Conservation (phyloP, 2,113 vertebrate species). For the Bungarus multicinctus region DNA sequence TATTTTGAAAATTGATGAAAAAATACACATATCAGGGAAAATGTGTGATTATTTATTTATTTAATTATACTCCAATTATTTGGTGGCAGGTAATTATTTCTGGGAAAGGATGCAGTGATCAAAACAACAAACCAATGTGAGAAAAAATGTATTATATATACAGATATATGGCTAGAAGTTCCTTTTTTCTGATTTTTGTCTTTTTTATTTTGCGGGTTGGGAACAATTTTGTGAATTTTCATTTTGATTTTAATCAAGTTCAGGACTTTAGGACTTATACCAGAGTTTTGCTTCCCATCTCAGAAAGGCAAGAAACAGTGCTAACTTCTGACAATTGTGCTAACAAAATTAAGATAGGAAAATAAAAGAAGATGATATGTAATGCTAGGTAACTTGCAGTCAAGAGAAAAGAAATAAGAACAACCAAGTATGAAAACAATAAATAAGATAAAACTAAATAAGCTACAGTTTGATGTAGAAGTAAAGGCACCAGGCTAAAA, state of each 20-base stretch:
- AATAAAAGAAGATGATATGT: slow-evolving; percentile 34
- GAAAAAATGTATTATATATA: background rate
- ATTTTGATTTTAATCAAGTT: background rate
- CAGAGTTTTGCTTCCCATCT: background rate
- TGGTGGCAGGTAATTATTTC: background rate
- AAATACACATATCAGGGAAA: background rate
- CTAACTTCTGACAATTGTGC: background rate
- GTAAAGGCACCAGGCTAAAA: background rate
- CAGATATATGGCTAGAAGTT: background rate
- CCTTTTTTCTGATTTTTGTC: background rate
- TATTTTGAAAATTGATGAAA: background rate
- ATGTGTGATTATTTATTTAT: background rate
- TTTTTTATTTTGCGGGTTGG: background rate
- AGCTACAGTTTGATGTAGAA: background rate
- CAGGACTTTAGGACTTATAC: background rate
- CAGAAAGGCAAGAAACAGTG: background rate
- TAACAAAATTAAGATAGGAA: slow-evolving; percentile 51
- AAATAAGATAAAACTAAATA: too few relatives aligned
- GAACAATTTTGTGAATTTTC: background rate
- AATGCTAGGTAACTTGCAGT: slow-evolving; percentile 35
- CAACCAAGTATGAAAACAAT: background rate
- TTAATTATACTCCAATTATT: background rate
- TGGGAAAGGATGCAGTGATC: background rate
- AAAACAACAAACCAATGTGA: background rate
- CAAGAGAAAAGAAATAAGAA: slow-evolving; percentile 17